A percentile compares a stretch with the other conserved stretches of the same genome.
phyloP scores from a whole-genome alignment of 2,888 invertebrate species.

The Chrysomela aeneicollis region DNA sequence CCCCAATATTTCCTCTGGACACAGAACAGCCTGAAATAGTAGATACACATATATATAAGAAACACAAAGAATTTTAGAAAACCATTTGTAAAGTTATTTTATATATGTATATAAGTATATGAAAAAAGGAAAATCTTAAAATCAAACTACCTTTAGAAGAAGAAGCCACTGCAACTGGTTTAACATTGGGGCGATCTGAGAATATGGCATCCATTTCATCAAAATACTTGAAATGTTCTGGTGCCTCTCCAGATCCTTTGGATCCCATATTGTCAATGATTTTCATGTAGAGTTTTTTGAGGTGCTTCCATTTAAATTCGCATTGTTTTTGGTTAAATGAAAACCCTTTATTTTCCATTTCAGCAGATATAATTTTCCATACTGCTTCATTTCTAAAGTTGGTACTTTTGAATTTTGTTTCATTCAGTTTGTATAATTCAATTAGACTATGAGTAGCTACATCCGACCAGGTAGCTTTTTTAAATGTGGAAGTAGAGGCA shows the following conservation, averaged over 20 bases:
- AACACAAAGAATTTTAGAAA: too few relatives aligned
- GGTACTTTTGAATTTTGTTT: slow-evolving; percentile 13
- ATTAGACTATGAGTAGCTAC: slow-evolving; percentile 9
- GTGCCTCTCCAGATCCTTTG: slow-evolving; percentile 14
- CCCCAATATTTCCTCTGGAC: too few relatives aligned
- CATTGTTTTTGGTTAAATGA: slow-evolving; percentile 6
- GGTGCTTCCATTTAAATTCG: slow-evolving; percentile 12
- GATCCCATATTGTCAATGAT: slow-evolving; percentile 12
- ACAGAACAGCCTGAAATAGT: slow-evolving; percentile 4
- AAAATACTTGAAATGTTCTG: slow-evolving; percentile 14
- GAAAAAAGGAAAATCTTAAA: slow-evolving; percentile 3
- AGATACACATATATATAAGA: too few relatives aligned
- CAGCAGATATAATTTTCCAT: slow-evolving; percentile 2
- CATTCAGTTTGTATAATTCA: slow-evolving; percentile 1
- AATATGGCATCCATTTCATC: slow-evolving; percentile 12
- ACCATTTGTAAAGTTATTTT: too few relatives aligned
- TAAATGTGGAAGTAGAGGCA: too few relatives aligned
- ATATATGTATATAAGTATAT: slow-evolving; percentile 6
- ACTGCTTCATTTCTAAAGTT: neutral
- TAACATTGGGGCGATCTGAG: slow-evolving; percentile 14
- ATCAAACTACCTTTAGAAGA: slow-evolving; percentile 11
- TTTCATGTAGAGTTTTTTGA: slow-evolving; percentile 14
- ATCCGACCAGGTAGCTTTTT: neutral
- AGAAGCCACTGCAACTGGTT: slow-evolving; percentile 15
- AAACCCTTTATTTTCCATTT: slow-evolving; percentile 9